Conservation (phyloP, 1,140 invertebrate genomes). For the Orius insidiosus region DNA sequence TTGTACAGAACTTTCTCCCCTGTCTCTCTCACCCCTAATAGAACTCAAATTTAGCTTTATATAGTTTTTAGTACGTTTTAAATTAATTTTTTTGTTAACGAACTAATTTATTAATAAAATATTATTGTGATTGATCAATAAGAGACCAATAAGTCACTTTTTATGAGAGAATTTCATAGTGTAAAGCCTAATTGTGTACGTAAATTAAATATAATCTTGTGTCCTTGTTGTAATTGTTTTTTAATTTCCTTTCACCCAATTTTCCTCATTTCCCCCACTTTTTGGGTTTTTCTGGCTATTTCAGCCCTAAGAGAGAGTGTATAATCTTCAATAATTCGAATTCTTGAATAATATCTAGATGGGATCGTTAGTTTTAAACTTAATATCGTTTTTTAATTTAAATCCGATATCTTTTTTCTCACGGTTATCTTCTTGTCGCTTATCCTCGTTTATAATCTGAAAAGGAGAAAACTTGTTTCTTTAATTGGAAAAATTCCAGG, state of each 20-base stretch:
- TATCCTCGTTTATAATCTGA: constrained; percentile 25
- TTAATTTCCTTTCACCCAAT: background rate
- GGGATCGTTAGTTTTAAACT: background rate
- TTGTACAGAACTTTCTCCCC: constrained; percentile 6
- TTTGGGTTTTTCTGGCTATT: too few relatives aligned
- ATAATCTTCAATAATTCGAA: too few relatives aligned
- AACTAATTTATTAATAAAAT: too few relatives aligned
- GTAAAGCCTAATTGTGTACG: too few relatives aligned
- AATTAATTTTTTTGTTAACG: too few relatives aligned
- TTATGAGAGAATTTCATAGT: too few relatives aligned
- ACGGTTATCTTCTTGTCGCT: background rate
- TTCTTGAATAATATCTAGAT: background rate
- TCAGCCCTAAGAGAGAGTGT: too few relatives aligned
- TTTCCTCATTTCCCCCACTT: background rate
- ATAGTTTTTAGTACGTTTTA: too few relatives aligned
- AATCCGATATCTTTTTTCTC: constrained; percentile 29
- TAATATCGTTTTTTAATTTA: constrained; percentile 13
- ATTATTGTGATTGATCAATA: too few relatives aligned
- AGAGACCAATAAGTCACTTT: too few relatives aligned
- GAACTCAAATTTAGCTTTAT: too few relatives aligned
- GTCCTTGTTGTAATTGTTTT: constrained; percentile 1
- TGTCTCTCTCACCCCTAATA: background rate
- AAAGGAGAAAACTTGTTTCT: constrained; percentile 25
- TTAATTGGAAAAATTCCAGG: constrained; percentile 34
- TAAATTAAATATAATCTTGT: too few relatives aligned